phyloP scores from a whole-genome alignment of 2,888 invertebrate species.

The Meliscaeva auricollis region DNA sequence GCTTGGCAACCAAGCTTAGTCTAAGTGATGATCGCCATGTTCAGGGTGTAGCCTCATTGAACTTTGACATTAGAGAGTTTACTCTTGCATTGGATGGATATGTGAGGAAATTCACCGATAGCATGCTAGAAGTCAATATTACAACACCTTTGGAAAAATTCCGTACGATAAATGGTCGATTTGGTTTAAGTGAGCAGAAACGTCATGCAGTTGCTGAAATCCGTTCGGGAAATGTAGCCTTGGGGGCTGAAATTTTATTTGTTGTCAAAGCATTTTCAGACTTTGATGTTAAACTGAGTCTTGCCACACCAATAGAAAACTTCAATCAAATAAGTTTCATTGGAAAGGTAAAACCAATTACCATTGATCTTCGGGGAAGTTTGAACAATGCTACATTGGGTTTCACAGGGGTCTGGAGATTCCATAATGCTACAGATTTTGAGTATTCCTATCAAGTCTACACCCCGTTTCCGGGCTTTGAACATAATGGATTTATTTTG shows the following conservation, averaged over 20 bases:
- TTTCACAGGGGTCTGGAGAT: conserved; percentile 90
- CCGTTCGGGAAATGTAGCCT: conserved; percentile 88
- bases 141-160: conserved; percentile 90
- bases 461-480: conserved; percentile 91
- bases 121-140: conserved; percentile 90
- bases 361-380: conserved; percentile 90
- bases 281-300: conserved; percentile 90
- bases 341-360: conserved; percentile 88
- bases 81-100: conserved; percentile 89
- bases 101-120: conserved; percentile 89
- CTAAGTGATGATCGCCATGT: conserved; percentile 88
- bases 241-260: conserved; percentile 89
- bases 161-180: conserved; percentile 87
- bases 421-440: conserved; percentile 87
- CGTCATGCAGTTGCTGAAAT: conserved; percentile 90
- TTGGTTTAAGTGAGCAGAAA: conserved; percentile 89
- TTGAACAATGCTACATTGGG: conserved; percentile 91
- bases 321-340: conserved; percentile 88
- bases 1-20: conserved; percentile 88
- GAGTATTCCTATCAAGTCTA: conserved; percentile 91
- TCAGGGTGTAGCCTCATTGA: conserved; percentile 88
- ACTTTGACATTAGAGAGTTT: conserved; percentile 89
- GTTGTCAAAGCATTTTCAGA: conserved; percentile 87
- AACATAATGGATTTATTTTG: conserved; percentile 90
- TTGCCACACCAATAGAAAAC: conserved; percentile 90